These are phyloP conservation scores for Tetragnatha versicolor DNA, from an alignment of 1,140 invertebrate genomes.

Conservation along the genomic window DNA sequence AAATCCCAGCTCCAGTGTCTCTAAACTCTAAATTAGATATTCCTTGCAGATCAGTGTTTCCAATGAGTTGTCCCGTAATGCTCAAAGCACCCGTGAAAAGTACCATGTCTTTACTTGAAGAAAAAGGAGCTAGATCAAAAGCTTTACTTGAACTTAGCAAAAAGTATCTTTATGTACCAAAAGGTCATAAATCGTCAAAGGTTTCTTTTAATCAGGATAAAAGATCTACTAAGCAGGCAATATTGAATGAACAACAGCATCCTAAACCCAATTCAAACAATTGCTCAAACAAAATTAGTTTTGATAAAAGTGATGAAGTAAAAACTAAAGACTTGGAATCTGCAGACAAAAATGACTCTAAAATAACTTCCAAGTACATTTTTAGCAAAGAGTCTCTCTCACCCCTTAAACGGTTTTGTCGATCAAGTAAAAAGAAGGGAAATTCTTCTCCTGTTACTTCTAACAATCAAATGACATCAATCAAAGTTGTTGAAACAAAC, in stretches of 20 bases:
- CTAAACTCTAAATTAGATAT: neutral
- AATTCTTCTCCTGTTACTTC: neutral
- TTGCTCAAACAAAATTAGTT: neutral
- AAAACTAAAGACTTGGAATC: neutral
- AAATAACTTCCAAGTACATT: slow-evolving; percentile 2
- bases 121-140: neutral
- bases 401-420: slow-evolving; percentile 2
- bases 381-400: neutral
- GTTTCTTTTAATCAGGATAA: neutral
- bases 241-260: neutral
- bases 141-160: slow-evolving; percentile 10
- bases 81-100: slow-evolving; percentile 12
- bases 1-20: neutral
- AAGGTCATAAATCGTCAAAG: neutral
- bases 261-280: neutral
- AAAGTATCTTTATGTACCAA: slow-evolving; percentile 1
- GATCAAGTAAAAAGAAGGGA: neutral
- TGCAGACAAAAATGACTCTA: neutral
- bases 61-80: slow-evolving; percentile 10
- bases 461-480: too few relatives aligned
- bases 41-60: slow-evolving; percentile 17
- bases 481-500: too few relatives aligned
- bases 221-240: too few relatives aligned
- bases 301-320: neutral
- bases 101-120: slow-evolving; percentile 10